phyloP scores from a whole-genome alignment of 2,888 invertebrate genomes.

The Calephelis perditalis region DNA sequence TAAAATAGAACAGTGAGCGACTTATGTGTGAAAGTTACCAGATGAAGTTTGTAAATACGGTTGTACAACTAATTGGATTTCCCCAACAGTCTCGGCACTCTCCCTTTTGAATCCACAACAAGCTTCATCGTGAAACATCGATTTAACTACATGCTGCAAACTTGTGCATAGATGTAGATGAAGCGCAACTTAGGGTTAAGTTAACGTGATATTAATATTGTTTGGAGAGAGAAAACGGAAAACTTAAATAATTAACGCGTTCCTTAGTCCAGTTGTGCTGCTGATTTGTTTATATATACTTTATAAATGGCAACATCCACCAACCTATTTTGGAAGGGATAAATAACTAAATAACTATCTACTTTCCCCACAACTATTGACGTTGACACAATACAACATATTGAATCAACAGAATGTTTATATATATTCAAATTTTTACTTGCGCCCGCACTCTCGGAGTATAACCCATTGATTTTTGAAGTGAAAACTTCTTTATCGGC shows the following conservation, averaged over 20 bases:
- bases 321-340: too few species aligned
- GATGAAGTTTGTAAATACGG: conserved; percentile 35
- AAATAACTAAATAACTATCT: too few species aligned
- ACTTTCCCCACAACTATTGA: too few species aligned
- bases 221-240: conserved; percentile 21
- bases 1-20: background rate
- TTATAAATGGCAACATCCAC: too few species aligned
- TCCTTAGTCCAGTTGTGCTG: too few species aligned
- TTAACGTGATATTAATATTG: conserved; percentile 26
- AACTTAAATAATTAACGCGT: background rate
- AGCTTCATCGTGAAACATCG: conserved; percentile 44
- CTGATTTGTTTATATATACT: too few species aligned
- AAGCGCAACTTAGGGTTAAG: conserved; percentile 24
- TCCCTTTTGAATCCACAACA: conserved; percentile 27
- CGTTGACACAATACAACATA: too few species aligned
- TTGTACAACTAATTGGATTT: conserved; percentile 67
- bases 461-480: too few species aligned
- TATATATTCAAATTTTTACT: too few species aligned
- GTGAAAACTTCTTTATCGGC: too few species aligned
- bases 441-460: too few species aligned
- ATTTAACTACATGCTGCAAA: conserved; percentile 30
- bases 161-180: conserved; percentile 34
- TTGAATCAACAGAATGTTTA: too few species aligned
- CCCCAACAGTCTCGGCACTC: conserved; percentile 36
- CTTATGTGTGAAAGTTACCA: background rate